These are phyloP conservation scores for Notechis scutatus DNA, from an alignment of 2,113 vertebrate genomes.

Conservation along the genomic window DNA sequence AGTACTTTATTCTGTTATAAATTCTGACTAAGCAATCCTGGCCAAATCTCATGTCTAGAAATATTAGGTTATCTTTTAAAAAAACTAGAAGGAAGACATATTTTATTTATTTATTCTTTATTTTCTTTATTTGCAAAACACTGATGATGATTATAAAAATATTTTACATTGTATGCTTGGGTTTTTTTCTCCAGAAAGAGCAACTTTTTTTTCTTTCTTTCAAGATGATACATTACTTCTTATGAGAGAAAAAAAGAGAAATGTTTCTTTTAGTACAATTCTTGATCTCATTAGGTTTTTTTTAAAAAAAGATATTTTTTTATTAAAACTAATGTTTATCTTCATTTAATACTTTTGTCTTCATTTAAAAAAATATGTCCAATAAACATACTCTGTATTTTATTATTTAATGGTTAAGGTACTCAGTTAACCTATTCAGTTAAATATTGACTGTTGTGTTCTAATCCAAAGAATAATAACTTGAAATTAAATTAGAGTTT, in stretches of 20 bases:
- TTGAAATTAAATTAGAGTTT: neutral
- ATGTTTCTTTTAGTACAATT: neutral
- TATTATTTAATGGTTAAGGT: neutral
- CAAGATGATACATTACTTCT: neutral
- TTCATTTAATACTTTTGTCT: neutral
- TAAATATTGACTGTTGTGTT: neutral
- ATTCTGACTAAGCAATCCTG: neutral
- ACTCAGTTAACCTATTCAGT: neutral
- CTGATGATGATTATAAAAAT: no score
- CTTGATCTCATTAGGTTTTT: neutral
- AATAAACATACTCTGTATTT: neutral
- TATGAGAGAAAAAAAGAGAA: neutral
- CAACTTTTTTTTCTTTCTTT: neutral
- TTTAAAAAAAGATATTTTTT: neutral
- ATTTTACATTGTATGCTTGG: neutral
- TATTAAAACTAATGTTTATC: neutral
- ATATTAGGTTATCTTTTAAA: neutral
- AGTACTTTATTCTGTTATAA: neutral
- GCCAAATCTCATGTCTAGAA: neutral
- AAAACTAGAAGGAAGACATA: neutral
- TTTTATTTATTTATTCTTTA: neutral
- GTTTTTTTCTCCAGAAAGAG: neutral
- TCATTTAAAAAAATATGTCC: neutral
- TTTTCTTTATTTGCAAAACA: neutral
- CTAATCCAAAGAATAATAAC: neutral